These are phyloP conservation scores for Drosophila affinis DNA, from an alignment of 2,888 invertebrate species.

Conservation along the genomic window DNA sequence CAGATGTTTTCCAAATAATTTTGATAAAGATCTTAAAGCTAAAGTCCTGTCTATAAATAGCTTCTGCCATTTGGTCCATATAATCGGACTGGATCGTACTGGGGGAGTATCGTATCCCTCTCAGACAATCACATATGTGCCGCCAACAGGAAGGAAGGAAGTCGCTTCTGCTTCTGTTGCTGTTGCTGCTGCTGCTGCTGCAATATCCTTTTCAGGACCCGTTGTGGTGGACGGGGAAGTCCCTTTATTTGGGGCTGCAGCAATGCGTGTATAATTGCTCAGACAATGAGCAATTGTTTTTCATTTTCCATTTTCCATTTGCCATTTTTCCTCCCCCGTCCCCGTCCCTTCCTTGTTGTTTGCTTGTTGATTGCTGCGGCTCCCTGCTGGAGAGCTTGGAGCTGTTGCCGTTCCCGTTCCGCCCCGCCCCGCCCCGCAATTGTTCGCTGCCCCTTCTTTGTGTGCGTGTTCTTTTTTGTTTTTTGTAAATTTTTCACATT, in stretches of 20 bases:
- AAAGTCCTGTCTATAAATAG: too few relatives aligned
- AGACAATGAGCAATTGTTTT: conserved; percentile 80
- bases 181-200: conserved; percentile 11
- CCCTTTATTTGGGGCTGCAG: conserved; percentile 50
- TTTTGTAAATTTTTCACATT: conserved; percentile 59
- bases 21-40: not conserved
- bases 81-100: not conserved
- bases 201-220: conserved; percentile 46
- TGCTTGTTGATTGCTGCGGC: conserved; percentile 41
- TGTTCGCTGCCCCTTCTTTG: conserved; percentile 20
- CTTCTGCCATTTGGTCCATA: conserved; percentile 24
- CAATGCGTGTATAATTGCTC: conserved; percentile 79
- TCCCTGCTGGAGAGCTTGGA: conserved; percentile 13
- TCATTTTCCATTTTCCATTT: conserved; percentile 41
- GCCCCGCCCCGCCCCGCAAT: not conserved
- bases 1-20: too few relatives aligned
- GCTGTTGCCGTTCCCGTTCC: conserved; percentile 12
- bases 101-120: not conserved
- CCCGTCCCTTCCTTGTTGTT: conserved; percentile 17
- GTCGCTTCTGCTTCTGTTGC: conserved; percentile 17
- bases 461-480: conserved; percentile 29
- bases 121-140: conserved; percentile 42
- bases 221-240: conserved; percentile 10
- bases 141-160: conserved; percentile 40
- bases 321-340: conserved; percentile 9